Base-by-base conservation (phyloP, 1,140 invertebrate genomes). In the Halictus rubicundus region DNA sequence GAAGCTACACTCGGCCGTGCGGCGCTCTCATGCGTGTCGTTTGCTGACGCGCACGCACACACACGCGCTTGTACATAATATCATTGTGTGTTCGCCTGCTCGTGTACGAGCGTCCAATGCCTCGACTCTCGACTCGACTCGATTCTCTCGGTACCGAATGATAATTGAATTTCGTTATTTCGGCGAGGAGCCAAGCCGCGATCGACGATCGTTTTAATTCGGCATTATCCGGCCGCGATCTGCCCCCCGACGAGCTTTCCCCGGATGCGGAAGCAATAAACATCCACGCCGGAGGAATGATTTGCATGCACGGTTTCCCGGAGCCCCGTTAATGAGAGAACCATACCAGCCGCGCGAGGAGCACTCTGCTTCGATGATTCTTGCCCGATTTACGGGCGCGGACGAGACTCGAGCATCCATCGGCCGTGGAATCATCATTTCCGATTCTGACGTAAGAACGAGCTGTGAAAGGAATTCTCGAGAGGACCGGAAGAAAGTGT, bases 211-310 rank as follows among this genome's bases (percentile, higher is more conserved):
- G 21, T 8, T 57, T 57, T n/a, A n/a, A 57, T 57, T n/a, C 19
- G 19, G 0, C 54, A 21, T n/a, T 57, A 57, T 57, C 54, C 54
- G 19, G 6, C 54, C 21, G 54, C 8, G 54, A 57, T 57, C 54
- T 57, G 19, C 54, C 54, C 54, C n/a, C 54, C 19, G 54, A 16
- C 49, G 21, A 57, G 54, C 54, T 57, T 57, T 57, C 54, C 54
- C 54, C 54, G 54, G 54, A 57, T 57, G 54, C 54, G 54, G 54
- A 57, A 57, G 54, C 54, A 57, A 57, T 57, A 57, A 57, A 57
- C 54, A 57, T 57, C 54, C 21, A 9, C 21, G 21, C 54, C 54
- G 21, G 54, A 57, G 54, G 54, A 57, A 21, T 57, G 8, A 57
- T 57, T 57, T 57, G 54, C 54, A 57, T 57, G 54, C 54, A 57